Conservation (phyloP, 2,113 vertebrate genomes). For the Podarcis cretensis region DNA sequence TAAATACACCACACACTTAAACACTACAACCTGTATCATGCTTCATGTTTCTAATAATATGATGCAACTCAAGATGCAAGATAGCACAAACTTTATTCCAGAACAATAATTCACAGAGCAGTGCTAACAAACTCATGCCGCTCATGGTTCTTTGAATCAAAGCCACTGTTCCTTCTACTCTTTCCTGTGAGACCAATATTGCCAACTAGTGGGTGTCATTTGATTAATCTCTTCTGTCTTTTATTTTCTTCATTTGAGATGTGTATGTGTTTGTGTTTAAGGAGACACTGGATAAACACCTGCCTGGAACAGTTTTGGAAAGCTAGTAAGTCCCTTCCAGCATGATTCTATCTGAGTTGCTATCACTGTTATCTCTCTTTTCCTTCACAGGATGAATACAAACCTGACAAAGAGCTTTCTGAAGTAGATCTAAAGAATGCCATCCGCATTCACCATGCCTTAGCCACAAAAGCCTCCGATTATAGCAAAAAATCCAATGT, state of each 20-base stretch:
- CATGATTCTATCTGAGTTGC: slow-evolving; percentile 32
- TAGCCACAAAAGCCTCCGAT: slow-evolving; percentile 93
- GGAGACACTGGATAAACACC: neutral
- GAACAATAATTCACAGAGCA: neutral
- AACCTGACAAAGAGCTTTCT: slow-evolving; percentile 92
- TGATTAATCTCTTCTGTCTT: neutral
- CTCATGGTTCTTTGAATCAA: neutral
- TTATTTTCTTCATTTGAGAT: neutral
- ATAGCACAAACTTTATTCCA: neutral
- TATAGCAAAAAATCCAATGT: slow-evolving; percentile 96
- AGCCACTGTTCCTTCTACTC: neutral
- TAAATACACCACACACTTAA: neutral
- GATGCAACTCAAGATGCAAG: no score
- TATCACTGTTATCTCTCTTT: slow-evolving; percentile 62
- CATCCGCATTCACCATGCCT: slow-evolving; percentile 92
- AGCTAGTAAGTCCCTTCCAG: neutral
- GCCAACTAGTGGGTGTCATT: neutral
- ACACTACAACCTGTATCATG: neutral
- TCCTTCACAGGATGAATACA: slow-evolving; percentile 90
- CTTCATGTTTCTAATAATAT: neutral
- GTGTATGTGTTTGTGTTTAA: slow-evolving; percentile 17
- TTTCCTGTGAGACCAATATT: neutral
- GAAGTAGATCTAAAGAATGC: slow-evolving; percentile 97
- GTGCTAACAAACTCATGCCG: neutral
- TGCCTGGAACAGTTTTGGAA: slow-evolving; percentile 51